phyloP scores from a whole-genome alignment of 1,140 invertebrate genomes.

The Whitmania pigra region DNA sequence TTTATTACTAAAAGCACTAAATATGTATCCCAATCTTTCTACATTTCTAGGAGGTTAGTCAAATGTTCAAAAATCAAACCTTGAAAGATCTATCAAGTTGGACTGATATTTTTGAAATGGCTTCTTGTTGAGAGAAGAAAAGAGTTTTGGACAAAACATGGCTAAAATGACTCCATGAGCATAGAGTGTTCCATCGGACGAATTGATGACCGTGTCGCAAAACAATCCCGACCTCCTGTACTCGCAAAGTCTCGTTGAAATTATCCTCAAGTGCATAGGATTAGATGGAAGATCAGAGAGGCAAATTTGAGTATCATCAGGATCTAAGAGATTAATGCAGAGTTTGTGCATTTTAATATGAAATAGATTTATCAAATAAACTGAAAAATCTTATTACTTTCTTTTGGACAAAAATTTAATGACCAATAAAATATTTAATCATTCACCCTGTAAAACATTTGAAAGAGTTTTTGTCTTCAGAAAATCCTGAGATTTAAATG shows the following conservation, averaged over 20 bases:
- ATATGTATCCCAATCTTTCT: not conserved
- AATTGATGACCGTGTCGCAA: not conserved
- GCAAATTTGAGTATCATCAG: too few species aligned
- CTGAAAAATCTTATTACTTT: too few species aligned
- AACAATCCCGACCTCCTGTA: not conserved
- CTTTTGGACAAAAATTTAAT: too few species aligned
- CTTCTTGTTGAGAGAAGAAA: not conserved
- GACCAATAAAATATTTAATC: not conserved
- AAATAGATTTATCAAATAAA: too few species aligned
- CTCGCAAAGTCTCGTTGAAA: not conserved
- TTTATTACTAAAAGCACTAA: not conserved
- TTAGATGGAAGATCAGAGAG: too few species aligned
- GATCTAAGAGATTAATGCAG: too few species aligned
- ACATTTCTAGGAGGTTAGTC: not conserved
- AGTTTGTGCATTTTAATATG: too few species aligned
- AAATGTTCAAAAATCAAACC: not conserved
- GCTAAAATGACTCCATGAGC: not conserved
- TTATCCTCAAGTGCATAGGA: too few species aligned
- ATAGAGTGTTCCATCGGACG: not conserved
- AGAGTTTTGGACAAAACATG: slow-evolving; percentile 1
- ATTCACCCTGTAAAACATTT: not conserved
- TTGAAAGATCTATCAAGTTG: slow-evolving; percentile 6
- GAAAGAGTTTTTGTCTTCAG: not conserved
- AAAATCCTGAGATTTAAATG: not conserved
- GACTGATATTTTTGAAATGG: not conserved